A percentile compares a stretch with the other conserved stretches of the same genome.
Conservation (phyloP, 1,140 invertebrate species). For the Penaeus indicus region DNA sequence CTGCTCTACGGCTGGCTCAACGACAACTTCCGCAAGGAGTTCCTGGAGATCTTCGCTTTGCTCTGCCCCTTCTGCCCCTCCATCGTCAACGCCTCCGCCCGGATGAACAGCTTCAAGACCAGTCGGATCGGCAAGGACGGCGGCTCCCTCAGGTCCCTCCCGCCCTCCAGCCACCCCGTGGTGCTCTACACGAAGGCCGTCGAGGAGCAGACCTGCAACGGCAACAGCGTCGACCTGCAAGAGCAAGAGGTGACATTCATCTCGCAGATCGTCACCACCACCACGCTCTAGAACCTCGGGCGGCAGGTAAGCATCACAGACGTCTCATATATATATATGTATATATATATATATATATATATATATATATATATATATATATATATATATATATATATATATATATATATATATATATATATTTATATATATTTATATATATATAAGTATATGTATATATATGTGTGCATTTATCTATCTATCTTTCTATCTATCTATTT, state of each 20-base stretch:
- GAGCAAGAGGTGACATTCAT: conserved; percentile 55
- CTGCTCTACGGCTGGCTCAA: conserved; percentile 81
- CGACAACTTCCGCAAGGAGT: conserved; percentile 77
- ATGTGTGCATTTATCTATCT: conserved; percentile 1
- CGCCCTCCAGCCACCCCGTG: conserved; percentile 35
- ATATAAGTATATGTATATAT: background rate
- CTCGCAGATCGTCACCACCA: conserved; percentile 52
- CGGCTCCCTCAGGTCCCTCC: conserved; percentile 3
- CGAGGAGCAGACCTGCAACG: conserved; percentile 52
- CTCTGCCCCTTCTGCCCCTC: conserved; percentile 64
- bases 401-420: background rate
- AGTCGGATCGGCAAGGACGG: conserved; percentile 32
- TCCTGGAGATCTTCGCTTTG: conserved; percentile 70
- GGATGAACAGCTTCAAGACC: conserved; percentile 37
- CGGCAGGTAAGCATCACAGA: background rate
- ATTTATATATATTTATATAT: background rate
- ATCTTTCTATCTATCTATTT: no score
- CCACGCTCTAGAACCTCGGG: conserved; percentile 34
- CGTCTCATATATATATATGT: no score
- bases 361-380: no score
- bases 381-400: background rate
- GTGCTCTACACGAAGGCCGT: conserved; percentile 52
- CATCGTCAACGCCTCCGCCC: background rate
- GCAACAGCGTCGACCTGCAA: conserved; percentile 41
- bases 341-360: no score